phyloP scores from a whole-genome alignment of 2,797 vertebrate species.

The Hypotaenidia philippensis region DNA sequence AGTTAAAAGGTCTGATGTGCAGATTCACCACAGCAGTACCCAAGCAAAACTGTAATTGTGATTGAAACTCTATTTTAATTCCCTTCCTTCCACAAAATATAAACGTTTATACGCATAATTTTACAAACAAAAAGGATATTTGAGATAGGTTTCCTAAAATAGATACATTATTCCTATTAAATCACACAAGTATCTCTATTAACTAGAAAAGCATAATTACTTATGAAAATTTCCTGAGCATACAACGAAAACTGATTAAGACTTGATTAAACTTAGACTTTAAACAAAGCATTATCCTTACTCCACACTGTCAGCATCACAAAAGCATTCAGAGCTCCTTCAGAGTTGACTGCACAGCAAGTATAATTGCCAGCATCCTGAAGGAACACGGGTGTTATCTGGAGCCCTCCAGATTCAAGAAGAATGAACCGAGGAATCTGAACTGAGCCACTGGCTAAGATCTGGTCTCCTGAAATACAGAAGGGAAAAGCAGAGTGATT shows the following conservation, averaged over 20 bases:
- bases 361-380: constrained; percentile 92
- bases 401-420: constrained; percentile 91
- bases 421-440: constrained; percentile 89
- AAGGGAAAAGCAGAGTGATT: neutral
- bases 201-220: constrained; percentile 42
- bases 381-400: constrained; percentile 86
- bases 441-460: constrained; percentile 91
- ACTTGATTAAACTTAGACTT: constrained; percentile 27
- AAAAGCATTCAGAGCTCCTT: constrained; percentile 85
- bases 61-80: constrained; percentile 1
- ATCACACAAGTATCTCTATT: constrained; percentile 53
- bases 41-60: neutral
- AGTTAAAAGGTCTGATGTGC: neutral
- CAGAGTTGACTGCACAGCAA: constrained; percentile 87
- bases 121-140: constrained; percentile 44
- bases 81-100: neutral
- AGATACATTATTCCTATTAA: constrained; percentile 45
- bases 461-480: constrained; percentile 82
- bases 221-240: constrained; percentile 42
- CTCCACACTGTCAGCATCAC: constrained; percentile 92
- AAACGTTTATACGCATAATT: neutral
- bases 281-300: constrained; percentile 79
- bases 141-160: constrained; percentile 60
- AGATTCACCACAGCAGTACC: neutral
- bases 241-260: constrained; percentile 13